These are phyloP conservation scores for Nansenia antarctica DNA, from an alignment of 2,113 vertebrate genomes.

Conservation along the genomic window DNA sequence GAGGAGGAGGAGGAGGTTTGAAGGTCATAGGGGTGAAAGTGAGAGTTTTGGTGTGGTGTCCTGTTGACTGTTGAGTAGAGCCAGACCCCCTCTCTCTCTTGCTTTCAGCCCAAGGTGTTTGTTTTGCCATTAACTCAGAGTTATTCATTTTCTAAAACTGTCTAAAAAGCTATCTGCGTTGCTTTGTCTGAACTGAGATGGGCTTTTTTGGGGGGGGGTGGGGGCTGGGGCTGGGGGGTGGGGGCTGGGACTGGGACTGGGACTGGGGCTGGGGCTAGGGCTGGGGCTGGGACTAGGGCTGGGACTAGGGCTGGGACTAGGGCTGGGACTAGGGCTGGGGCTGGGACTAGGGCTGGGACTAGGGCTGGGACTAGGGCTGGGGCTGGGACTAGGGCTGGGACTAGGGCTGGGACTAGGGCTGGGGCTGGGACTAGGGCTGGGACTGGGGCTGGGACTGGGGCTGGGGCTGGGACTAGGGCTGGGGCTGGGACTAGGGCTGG, in stretches of 20 bases:
- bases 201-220: constrained; percentile 31
- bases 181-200: constrained; percentile 43
- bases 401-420: constrained; percentile 50
- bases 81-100: constrained; percentile 66
- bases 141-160: constrained; percentile 69
- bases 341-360: neutral
- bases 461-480: too few relatives aligned
- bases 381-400: too few relatives aligned
- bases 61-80: constrained; percentile 68
- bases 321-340: neutral
- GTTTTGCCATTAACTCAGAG: constrained; percentile 63
- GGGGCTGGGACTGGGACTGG: constrained; percentile 30
- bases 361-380: constrained; percentile 4
- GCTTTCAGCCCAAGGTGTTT: constrained; percentile 70
- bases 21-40: constrained; percentile 26
- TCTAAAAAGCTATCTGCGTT: constrained; percentile 49
- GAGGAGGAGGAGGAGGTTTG: constrained; percentile 48
- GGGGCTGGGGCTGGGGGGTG: constrained; percentile 10
- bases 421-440: constrained; percentile 42
- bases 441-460: too few relatives aligned
- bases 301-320: too few relatives aligned
- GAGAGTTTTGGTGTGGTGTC: constrained; percentile 64
- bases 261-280: too few relatives aligned
- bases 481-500: too few relatives aligned
- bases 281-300: too few relatives aligned